Evolutionary conservation across 92 coral and sea anemone species (phyloP), one percentile per base, ranked within the genome.

Genomic region (Umimayanthus chanpuru): DNA sequence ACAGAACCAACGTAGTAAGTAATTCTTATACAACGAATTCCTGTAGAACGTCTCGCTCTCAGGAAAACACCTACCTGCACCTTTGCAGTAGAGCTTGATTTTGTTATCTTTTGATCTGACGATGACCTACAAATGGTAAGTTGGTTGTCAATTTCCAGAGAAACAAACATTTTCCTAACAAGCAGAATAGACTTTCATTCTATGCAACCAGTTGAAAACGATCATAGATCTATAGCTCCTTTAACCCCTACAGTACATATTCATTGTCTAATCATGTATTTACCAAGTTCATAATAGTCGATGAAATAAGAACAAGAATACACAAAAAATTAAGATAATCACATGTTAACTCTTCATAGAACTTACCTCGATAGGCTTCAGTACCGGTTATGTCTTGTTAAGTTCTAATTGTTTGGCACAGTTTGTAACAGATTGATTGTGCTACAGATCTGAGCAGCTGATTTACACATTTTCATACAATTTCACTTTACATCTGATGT

Each of bases 71-170:
- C 80, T 65, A 95, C 99, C 99, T 82, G 99, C 99, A 70, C 99
- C 99, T 90, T 97, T 97, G 89, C 99, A 95, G 86, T 90, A 94
- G 80, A 97, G 92, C 40, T 80, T 97, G 44, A 97, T 95, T 74
- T 92, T 82, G 65, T 91, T 88, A 23, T 89, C 88, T 55, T 92
- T 89, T 71, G 84, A 80, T 30, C 92, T 85, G 28, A 97, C 97
- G 72, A 97, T 94, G 39, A 97, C 98, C 99, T 97, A 65, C 25
- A 82, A 30, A 85, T 55, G 55, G 36, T 11, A 55, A 71, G 40
- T 29, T 61, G 32, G 75, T 3, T 40, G 43, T 76, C 47, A 29
- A 9, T 10, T 25, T 7, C 3, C 18, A 61, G 20, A 64, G 38
- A 32, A 5, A 5, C n/a, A 41, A 23, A 11, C 21, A 7, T 26